Evolutionary conservation across 2,797 vertebrate genomes (phyloP).

Genomic region (Myotis vivesi): DNA sequence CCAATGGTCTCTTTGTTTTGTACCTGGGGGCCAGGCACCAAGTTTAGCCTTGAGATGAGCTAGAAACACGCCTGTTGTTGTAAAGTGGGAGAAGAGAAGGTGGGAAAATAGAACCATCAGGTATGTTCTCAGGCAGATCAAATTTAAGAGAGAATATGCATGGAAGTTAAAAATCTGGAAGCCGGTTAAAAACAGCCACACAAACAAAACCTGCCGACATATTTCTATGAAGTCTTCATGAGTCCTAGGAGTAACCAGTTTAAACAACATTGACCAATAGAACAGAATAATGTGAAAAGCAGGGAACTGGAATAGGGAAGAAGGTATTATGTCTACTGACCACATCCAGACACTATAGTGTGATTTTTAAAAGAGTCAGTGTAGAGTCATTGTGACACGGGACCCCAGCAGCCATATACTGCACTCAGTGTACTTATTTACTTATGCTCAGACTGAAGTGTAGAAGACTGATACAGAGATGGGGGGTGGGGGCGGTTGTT

Average conservation of each 20-base stretch:
- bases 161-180: slow-evolving; percentile 15
- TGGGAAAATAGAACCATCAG: neutral
- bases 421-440: neutral
- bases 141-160: neutral
- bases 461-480: neutral
- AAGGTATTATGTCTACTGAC: neutral
- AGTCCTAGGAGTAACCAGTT: neutral
- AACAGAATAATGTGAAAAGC: slow-evolving; percentile 1
- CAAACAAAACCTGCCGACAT: neutral
- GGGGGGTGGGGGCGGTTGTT: neutral
- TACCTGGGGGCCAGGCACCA: no score
- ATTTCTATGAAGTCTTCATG: neutral
- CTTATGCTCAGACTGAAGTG: neutral
- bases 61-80: no score
- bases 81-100: no score
- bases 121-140: neutral
- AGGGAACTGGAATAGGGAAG: neutral
- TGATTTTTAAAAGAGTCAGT: neutral
- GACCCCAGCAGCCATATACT: neutral
- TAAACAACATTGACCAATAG: neutral
- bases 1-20: no score
- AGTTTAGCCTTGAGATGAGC: no score
- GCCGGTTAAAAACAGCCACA: neutral
- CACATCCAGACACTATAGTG: neutral
- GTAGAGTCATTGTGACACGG: neutral